Base-by-base conservation (phyloP, 2,888 invertebrate genomes). In the Merodon equestris region DNA sequence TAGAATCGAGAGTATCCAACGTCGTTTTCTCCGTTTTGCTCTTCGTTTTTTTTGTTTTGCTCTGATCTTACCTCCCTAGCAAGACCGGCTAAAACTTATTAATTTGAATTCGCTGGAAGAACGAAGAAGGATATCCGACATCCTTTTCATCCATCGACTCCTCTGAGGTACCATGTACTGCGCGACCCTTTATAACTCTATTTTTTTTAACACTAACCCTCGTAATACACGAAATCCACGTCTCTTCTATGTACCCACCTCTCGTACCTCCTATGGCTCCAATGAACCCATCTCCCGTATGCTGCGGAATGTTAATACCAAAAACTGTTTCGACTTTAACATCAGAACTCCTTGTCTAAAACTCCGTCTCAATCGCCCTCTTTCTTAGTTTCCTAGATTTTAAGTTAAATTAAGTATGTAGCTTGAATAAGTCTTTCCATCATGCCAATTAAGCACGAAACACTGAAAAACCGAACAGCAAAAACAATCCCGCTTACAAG, bases 1-100 rank as follows among this genome's bases (percentile, higher is more conserved):
- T 9, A 27, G 48, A 27, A 48, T 48, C 18, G 48, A 18, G 19
- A 48, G 48, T n/a, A 19, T 48, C 27, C 48, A 48, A 13, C 48
- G 1, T 9, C 48, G 48, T 12, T 48, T 48, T 9, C n/a, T 12
- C 7, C 19, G 48, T 19, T 18, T 48, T n/a, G 19, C 48, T n/a
- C n/a, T 48, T 19, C 48, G 48, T 17, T n/a, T n/a, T 18, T n/a
- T 18, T 2, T 12, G 19, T 1, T 9, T 5, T 14, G 18, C 18
- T 3, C n/a, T 48, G 4, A 17, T 13, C 18, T n/a, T 48, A 5
- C 18, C 48, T 1, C 48, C 18, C 48, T 19, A 19, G 3, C 40
- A 40, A 40, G 13, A 27, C 27, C 42, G 13, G 1, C n/a, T 42
- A 2, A 27, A 27, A 7, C 27, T 27, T 4, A 27, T 27, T 7